Percentiles rank a stretch among this genome's conserved stretches.
phyloP scores from a whole-genome alignment of 2,797 vertebrate genomes.

The Periparus ater region DNA sequence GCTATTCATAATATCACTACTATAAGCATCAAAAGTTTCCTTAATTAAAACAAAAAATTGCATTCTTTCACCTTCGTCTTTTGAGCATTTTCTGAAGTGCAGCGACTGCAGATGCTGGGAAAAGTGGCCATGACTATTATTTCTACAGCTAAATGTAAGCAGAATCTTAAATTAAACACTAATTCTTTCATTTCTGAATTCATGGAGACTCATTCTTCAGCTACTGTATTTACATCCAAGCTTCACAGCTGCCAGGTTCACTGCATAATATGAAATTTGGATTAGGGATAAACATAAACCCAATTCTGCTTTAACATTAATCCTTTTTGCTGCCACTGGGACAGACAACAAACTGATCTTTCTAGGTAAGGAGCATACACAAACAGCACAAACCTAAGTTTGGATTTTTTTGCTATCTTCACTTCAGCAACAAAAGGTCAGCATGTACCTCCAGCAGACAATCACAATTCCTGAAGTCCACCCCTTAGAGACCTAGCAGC shows the following conservation, averaged over 20 bases:
- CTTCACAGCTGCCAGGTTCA: conserved; percentile 26
- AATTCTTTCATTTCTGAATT: conserved; percentile 24
- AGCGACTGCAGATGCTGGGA: neutral
- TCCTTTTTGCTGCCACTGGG: neutral
- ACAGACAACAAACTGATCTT: neutral
- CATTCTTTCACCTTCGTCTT: neutral
- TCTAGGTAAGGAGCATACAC: neutral
- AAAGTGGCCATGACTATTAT: neutral
- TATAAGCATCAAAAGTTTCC: neutral
- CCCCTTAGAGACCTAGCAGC: neutral
- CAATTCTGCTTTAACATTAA: conserved; percentile 30
- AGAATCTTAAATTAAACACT: conserved; percentile 28
- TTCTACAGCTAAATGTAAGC: neutral
- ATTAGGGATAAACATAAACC: conserved; percentile 50
- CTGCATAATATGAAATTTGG: neutral
- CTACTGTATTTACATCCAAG: conserved; percentile 11
- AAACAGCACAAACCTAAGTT: neutral
- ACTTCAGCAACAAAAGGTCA: neutral
- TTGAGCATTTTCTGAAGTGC: neutral
- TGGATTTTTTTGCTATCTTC: neutral
- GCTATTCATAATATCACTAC: neutral
- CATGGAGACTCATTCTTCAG: neutral
- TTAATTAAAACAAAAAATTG: neutral
- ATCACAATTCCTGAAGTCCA: neutral
- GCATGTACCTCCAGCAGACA: neutral